These are phyloP conservation scores for Rhyacichthys aspro DNA, from an alignment of 2,797 vertebrate genomes.

Conservation along the genomic window DNA sequence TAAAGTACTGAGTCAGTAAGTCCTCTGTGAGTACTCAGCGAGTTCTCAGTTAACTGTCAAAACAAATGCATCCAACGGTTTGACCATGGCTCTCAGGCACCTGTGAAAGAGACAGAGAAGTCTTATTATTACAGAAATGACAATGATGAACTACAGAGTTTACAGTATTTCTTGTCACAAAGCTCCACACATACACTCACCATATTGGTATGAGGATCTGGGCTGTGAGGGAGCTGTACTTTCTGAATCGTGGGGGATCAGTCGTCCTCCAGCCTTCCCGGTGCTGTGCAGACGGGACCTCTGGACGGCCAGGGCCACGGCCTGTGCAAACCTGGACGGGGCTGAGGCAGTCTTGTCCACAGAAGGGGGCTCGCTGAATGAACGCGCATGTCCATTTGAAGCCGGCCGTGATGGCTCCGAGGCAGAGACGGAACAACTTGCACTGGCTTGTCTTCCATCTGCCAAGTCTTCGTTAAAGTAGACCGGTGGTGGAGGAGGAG, in stretches of 20 bases:
- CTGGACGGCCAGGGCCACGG: constrained; percentile 86
- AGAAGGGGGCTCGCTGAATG: neutral
- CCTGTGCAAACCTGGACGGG: constrained; percentile 88
- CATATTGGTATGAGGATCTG: constrained; percentile 41
- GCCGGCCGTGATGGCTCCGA: neutral
- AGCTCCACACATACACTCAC: constrained; percentile 54
- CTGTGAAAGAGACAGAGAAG: constrained; percentile 30
- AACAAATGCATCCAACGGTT: constrained; percentile 26
- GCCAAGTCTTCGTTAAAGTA: constrained; percentile 44
- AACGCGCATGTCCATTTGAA: neutral
- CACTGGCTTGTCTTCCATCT: constrained; percentile 1
- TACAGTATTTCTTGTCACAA: too few relatives aligned
- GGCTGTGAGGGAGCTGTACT: constrained; percentile 33
- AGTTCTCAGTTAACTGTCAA: constrained; percentile 2
- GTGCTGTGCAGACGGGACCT: constrained; percentile 77
- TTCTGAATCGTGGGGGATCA: constrained; percentile 1
- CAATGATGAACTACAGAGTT: too few relatives aligned
- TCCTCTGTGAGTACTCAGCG: neutral
- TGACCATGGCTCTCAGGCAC: constrained; percentile 54
- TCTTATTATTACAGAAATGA: too few relatives aligned
- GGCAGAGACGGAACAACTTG: neutral
- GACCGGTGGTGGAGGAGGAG: constrained; percentile 66
- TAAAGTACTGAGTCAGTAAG: constrained; percentile 1
- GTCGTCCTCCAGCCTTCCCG: constrained; percentile 40
- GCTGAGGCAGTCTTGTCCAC: constrained; percentile 38